phyloP scores from a whole-genome alignment of 2,888 invertebrate genomes.

The Cryptocheilus praepositus region DNA sequence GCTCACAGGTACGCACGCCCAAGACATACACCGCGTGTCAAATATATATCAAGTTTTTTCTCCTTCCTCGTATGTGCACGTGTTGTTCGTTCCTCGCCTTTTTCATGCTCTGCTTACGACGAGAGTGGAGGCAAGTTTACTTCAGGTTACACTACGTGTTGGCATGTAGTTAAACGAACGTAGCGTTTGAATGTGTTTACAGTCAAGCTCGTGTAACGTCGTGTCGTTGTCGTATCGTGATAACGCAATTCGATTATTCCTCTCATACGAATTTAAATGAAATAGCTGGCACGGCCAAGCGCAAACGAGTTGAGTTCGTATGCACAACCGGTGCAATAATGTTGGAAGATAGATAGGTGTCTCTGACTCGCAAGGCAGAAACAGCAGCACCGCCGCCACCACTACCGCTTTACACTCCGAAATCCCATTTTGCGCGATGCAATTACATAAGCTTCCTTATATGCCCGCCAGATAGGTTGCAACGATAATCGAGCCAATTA shows the following conservation, averaged over 20 bases:
- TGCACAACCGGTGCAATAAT: too few species aligned
- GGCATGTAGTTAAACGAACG: constrained; percentile 35
- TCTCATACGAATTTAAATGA: neutral
- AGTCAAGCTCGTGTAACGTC: constrained; percentile 20
- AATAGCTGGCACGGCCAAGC: neutral
- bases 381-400: too few species aligned
- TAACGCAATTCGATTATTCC: constrained; percentile 1
- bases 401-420: too few species aligned
- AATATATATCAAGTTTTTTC: constrained; percentile 22
- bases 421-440: too few species aligned
- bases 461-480: too few species aligned
- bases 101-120: constrained; percentile 66
- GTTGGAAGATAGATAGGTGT: too few species aligned
- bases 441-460: too few species aligned
- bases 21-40: constrained; percentile 18
- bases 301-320: too few species aligned
- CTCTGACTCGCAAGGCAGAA: too few species aligned
- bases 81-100: constrained; percentile 56
- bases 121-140: constrained; percentile 52
- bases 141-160: constrained; percentile 35
- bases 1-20: too few species aligned
- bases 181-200: constrained; percentile 19
- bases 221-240: constrained; percentile 10
- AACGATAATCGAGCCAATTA: too few species aligned
- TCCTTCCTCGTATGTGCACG: constrained; percentile 30